Evolutionary conservation across 1,140 invertebrate genomes (phyloP).

Genomic region (Drosophila willistoni): DNA sequence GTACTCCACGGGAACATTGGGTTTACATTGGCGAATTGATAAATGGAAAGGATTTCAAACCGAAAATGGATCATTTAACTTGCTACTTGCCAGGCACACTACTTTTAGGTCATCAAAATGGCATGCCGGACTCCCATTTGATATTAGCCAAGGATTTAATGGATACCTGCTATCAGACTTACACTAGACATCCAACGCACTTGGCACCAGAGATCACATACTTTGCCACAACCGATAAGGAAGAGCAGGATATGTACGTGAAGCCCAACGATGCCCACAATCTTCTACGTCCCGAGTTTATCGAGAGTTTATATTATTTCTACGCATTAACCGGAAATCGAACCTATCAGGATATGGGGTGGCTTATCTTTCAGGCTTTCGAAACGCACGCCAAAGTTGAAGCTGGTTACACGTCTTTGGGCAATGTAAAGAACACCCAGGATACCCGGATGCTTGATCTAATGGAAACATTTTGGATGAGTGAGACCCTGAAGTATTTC

Average conservation of each 20-base stretch:
- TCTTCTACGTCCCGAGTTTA: conserved; percentile 94
- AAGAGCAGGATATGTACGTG: conserved; percentile 91
- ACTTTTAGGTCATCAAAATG: conserved; percentile 94
- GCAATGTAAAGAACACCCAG: conserved; percentile 91
- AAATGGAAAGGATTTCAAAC: conserved; percentile 91
- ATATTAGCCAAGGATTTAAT: conserved; percentile 94
- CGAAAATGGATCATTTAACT: conserved; percentile 99
- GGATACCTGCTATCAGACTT: conserved; percentile 98
- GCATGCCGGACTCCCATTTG: conserved; percentile 93
- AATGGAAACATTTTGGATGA: conserved; percentile 98
- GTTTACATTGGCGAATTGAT: conserved; percentile 96
- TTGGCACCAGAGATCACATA: conserved; percentile 98
- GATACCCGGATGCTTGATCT: conserved; percentile 93
- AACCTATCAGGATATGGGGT: conserved; percentile 97
- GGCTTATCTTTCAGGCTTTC: conserved; percentile 95
- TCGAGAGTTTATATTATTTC: conserved; percentile 97
- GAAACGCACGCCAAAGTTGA: conserved; percentile 94
- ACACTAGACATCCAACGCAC: conserved; percentile 94
- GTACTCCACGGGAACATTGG: conserved; percentile 92
- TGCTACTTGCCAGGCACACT: conserved; percentile 98
- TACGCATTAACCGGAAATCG: conserved; percentile 95
- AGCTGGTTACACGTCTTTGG: conserved; percentile 95
- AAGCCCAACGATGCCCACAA: conserved; percentile 96
- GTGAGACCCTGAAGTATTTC: conserved; percentile 97
- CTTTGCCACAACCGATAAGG: conserved; percentile 90